Conservation (phyloP, 2,797 vertebrate species). For the Cynopterus sphinx region DNA sequence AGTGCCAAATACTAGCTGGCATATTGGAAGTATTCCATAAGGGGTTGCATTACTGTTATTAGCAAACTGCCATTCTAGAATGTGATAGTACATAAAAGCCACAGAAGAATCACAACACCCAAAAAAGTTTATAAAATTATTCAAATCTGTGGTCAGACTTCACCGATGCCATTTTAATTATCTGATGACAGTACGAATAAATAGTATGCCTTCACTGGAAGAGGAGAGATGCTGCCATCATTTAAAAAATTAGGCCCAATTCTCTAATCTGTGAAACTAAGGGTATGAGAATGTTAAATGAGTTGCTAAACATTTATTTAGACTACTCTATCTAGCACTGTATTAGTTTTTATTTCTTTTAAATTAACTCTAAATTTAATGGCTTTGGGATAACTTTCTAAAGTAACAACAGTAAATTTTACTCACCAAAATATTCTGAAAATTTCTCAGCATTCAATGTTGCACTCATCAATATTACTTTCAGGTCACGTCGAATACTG, state of each 20-base stretch:
- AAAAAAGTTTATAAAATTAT: neutral
- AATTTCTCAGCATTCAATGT: constrained; percentile 98
- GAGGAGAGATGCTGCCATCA: neutral
- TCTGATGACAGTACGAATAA: neutral
- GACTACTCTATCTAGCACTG: neutral
- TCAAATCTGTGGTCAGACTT: neutral
- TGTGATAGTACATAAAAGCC: neutral
- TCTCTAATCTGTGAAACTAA: neutral
- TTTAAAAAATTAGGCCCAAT: neutral
- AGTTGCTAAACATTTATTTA: neutral
- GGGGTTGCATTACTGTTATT: neutral
- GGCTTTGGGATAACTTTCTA: neutral
- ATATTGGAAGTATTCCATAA: neutral
- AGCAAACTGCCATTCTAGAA: neutral
- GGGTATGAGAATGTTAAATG: neutral
- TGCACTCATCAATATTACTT: constrained; percentile 97
- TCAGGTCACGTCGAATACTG: constrained; percentile 89
- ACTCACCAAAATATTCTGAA: constrained; percentile 95
- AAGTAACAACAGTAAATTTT: constrained; percentile 45
- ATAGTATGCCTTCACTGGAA: neutral
- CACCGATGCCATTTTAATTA: neutral
- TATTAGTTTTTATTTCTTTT: neutral
- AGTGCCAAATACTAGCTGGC: neutral
- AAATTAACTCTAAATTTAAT: neutral
- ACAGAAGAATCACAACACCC: neutral